A percentile compares a stretch with the other conserved stretches of the same genome.
phyloP scores from a whole-genome alignment of 2,113 vertebrate species.

The Petrocephalus microphthalmus region DNA sequence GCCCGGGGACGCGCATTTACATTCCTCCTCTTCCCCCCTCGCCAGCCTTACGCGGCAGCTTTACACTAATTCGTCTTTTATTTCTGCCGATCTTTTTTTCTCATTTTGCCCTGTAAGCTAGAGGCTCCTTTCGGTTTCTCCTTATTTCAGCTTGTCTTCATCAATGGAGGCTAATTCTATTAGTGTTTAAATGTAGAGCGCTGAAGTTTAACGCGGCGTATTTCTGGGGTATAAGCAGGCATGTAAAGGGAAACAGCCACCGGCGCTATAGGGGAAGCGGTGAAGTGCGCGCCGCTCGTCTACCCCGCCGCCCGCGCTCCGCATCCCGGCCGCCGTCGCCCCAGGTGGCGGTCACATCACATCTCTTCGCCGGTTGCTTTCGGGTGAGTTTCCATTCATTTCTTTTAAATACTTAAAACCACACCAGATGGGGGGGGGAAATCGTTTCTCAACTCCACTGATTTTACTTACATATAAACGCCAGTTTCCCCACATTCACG shows the following conservation, averaged over 20 bases:
- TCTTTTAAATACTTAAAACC: neutral
- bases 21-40: conserved; percentile 14
- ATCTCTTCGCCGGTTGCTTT: neutral
- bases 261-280: neutral
- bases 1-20: conserved; percentile 32
- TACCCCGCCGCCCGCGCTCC: neutral
- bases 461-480: neutral
- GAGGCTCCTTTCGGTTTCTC: neutral
- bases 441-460: neutral
- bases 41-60: neutral
- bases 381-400: conserved; percentile 18
- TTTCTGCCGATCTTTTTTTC: conserved; percentile 14
- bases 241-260: neutral
- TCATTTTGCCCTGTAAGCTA: neutral
- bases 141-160: neutral
- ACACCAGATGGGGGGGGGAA: neutral
- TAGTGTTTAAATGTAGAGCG: neutral
- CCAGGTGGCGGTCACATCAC: neutral
- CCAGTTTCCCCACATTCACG: neutral
- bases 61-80: conserved; percentile 8
- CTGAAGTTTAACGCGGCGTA: neutral
- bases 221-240: neutral
- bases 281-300: neutral
- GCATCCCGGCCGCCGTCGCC: neutral
- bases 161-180: neutral